Base-by-base conservation (phyloP, 2,888 invertebrate species). In the Trilocha varians region DNA sequence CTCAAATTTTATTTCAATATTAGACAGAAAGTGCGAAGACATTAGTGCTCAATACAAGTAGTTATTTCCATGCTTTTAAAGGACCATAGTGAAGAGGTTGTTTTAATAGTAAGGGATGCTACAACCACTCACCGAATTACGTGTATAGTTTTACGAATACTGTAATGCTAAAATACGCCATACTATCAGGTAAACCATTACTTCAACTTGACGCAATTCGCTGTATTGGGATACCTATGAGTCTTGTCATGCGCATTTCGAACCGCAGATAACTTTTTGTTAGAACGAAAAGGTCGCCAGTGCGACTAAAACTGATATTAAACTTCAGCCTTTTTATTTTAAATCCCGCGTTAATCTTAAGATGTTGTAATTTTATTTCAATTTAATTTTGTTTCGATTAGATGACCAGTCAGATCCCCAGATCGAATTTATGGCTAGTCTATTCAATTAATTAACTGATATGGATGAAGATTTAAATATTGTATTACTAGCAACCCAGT, bases 151-250 rank as follows among this genome's bases (percentile, higher is more conserved):
- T 46, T 49, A 39, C 45, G 50, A 52, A 56, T 44, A 40, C 56
- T 57, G 55, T 55, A 49, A 59, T 53, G 49, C 51, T n/a, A n/a
- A n/a, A n/a, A n/a, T n/a, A 52, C 55, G 55, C 58, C 59, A 62
- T 66, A n/a, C n/a, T n/a, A n/a, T 67, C 56, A 57, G 50, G 62
- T 69, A 13, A 25, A 38, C 16, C 62, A 65, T 65, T 57, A 44
- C 57, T 48, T 54, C 57, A 51, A 59, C 61, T 65, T 70, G 77
- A 64, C 78, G 77, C 77, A 78, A 74, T 70, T 59, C 53, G 61
- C 52, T 59, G 59, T 60, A 57, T 60, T 51, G 59, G 52, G 42
- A 48, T 43, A 47, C 45, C n/a, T n/a, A n/a, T n/a, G n/a, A n/a
- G 45, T 66, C 56, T 60, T 47, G 71, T 49, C 78, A 73, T 78